Evolutionary conservation across 2,113 vertebrate species (phyloP), one percentile per base, ranked within the genome.

Genomic region (Amphilophus citrinellus): DNA sequence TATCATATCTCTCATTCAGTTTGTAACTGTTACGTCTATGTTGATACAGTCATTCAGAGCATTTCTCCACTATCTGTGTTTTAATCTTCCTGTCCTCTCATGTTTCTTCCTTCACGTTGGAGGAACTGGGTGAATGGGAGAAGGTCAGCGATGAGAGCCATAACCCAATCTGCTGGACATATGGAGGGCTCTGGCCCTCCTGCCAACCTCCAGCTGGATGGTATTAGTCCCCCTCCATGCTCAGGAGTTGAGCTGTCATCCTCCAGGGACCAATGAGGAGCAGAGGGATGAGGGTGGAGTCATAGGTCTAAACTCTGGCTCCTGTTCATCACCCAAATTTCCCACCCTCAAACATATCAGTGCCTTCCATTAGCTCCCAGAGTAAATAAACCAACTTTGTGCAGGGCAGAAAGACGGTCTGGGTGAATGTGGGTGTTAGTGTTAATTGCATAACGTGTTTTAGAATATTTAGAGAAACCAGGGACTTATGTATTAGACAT

Each of bases 151-250:
- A 78, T 86, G 66, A 85, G 84, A 93, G 73, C 27, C 77, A 80
- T 22, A 88, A 76, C 30, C 76, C 88, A 89, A 90, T 93, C 90
- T 92, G 76, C 78, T 88, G 61, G 88, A 86, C 92, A 93, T 93
- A 90, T 93, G 93, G 89, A 93, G 84, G 84, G 62, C 53, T 88
- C 76, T 86, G 84, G 88, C 77, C 76, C 78, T 89, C 77, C 79
- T 91, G 89, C 89, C 85, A 84, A 76, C 82, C 79, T 91, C 86
- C 93, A 95, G 93, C 92, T 95, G 94, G 90, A 93, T 77, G 68
- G 89, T 83, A 87, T 95, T 95, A 94, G 83, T 59, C 84, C 84
- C 73, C 87, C 79, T 78, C 47, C 18, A 8, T 77, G 47, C 85
- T 87, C 77, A 63, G 63, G 79, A 87, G 84, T 80, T 85, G 63